Evolutionary conservation across 2,797 vertebrate species (phyloP).

Genomic region (Helarctos malayanus): DNA sequence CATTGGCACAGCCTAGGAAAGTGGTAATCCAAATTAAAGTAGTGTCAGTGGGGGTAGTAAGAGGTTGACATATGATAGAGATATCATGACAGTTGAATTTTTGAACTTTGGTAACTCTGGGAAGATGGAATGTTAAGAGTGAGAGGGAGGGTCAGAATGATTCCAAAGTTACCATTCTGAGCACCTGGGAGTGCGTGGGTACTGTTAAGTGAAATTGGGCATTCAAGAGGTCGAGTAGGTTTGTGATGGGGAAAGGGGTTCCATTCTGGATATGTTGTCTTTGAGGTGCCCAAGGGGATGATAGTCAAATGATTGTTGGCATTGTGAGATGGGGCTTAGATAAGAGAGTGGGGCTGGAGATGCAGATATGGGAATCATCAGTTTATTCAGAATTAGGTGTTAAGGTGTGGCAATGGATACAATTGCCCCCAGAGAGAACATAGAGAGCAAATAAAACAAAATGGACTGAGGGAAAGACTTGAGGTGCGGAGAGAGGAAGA

Average conservation of each 20-base stretch:
- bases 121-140: not conserved
- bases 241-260: not conserved
- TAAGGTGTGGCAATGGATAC: not conserved
- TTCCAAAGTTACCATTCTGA: not conserved
- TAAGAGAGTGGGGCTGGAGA: not conserved
- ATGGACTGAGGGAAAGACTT: not conserved
- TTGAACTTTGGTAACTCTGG: not conserved
- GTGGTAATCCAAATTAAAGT: not conserved
- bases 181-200: not conserved
- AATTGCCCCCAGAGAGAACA: not conserved
- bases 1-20: not conserved
- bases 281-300: not conserved
- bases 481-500: not conserved
- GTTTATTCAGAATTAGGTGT: not conserved
- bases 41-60: not conserved
- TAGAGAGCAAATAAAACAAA: conserved; percentile 22
- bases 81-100: not conserved
- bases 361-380: not conserved
- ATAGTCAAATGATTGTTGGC: conserved; percentile 1
- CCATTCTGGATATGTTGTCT: not conserved
- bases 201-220: not conserved
- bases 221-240: not conserved
- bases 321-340: not conserved
- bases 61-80: not conserved
- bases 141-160: not conserved